Conservation (phyloP, 2,797 vertebrate species). For the Kryptolebias ocellatus region DNA sequence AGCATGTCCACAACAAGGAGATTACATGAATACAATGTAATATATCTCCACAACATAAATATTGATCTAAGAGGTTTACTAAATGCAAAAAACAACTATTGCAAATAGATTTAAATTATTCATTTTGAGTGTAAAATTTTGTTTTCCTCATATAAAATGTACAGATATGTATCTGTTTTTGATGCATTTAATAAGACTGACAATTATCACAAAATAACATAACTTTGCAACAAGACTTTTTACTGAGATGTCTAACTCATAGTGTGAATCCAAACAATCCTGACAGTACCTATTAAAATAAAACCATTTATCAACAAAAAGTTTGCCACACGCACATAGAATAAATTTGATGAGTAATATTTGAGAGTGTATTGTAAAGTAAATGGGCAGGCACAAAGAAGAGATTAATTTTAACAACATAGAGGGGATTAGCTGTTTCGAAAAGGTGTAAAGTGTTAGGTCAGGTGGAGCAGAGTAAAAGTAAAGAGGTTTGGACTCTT, state of each 20-base stretch:
- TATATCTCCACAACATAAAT: not conserved
- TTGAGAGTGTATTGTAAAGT: constrained; percentile 14
- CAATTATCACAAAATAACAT: no score
- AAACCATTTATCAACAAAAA: no score
- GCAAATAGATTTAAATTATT: not conserved
- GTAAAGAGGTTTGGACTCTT: not conserved
- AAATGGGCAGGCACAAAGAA: constrained; percentile 13
- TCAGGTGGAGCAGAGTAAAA: not conserved
- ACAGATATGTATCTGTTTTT: no score
- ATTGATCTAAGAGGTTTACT: no score
- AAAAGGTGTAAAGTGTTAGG: not conserved
- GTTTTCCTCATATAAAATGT: not conserved
- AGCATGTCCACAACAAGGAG: not conserved
- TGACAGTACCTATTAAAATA: no score
- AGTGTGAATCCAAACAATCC: no score
- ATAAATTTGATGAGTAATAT: no score
- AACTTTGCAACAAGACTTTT: no score
- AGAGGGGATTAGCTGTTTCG: not conserved
- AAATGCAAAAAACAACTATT: not conserved
- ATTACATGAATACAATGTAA: not conserved
- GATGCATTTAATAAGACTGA: no score
- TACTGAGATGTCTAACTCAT: no score
- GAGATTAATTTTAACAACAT: constrained; percentile 15
- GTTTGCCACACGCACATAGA: no score
- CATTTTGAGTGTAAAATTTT: not conserved